Evolutionary conservation across 2,797 vertebrate genomes (phyloP).

Genomic region (Steatocranus sp.): DNA sequence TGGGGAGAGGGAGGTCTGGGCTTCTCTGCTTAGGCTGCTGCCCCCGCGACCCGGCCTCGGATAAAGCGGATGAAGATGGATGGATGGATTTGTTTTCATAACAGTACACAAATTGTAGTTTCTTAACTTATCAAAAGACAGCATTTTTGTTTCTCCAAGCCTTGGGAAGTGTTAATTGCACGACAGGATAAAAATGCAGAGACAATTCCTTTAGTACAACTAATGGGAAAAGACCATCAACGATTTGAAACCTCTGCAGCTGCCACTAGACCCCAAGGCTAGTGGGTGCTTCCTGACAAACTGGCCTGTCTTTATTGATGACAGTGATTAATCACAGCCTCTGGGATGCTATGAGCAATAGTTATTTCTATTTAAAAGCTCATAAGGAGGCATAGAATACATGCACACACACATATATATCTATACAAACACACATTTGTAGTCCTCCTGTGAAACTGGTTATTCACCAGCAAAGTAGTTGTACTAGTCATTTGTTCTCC

Average conservation of each 20-base stretch:
- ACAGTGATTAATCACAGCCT: slow-evolving; percentile 67
- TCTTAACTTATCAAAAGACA: neutral
- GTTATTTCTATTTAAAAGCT: slow-evolving; percentile 76
- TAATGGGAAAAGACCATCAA: slow-evolving; percentile 27
- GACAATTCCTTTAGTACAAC: neutral
- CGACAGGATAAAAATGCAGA: slow-evolving; percentile 26
- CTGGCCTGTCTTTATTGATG: slow-evolving; percentile 68
- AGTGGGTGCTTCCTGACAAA: slow-evolving; percentile 58
- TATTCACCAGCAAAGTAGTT: neutral
- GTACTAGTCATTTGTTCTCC: neutral
- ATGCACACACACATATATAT: neutral
- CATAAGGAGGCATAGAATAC: slow-evolving; percentile 17
- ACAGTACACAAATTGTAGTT: neutral
- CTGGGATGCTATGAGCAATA: slow-evolving; percentile 63
- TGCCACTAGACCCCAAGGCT: slow-evolving; percentile 8
- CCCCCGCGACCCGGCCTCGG: too few species aligned
- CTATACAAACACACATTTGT: neutral
- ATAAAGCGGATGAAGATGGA: too few species aligned
- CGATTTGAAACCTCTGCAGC: slow-evolving; percentile 15
- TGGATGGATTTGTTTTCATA: neutral
- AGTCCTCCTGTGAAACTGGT: neutral
- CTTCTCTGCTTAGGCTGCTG: too few species aligned
- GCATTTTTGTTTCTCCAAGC: neutral
- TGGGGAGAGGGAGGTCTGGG: too few species aligned
- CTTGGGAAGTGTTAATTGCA: slow-evolving; percentile 8